Evolutionary conservation across 1,140 invertebrate species (phyloP), one percentile per base, ranked within the genome.

Genomic region (Bombus terrestris): DNA sequence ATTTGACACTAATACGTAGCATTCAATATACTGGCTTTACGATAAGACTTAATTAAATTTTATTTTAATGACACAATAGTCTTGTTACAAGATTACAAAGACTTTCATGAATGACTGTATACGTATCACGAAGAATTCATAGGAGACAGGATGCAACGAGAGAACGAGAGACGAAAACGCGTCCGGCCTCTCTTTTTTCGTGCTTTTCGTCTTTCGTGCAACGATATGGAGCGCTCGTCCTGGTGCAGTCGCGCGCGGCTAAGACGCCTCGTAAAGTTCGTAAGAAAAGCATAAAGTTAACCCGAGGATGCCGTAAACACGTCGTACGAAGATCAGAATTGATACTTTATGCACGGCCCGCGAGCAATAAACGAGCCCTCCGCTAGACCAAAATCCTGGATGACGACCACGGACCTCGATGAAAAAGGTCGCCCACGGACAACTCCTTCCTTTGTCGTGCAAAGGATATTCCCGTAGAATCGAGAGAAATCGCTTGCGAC

Each of bases 251-350:
- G 79, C 57, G 47, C 32, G 57, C 68, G 6, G 32, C 57, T 75
- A 77, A 83, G 81, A 75, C 41, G 85, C 69, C 81, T 90, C 88
- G 85, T 90, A 90, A 90, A 89, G 73, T 90, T 80, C 76, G 77
- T 81, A 83, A 74, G 85, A 84, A 90, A 89, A 85, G 82, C 81
- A 89, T 90, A 90, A 90, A 90, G 88, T 89, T 89, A 88, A 87
- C 76, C 85, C 72, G 53, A 39, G 59, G 74, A 69, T 59, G 62
- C 85, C 85, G 81, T 90, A 90, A 90, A 90, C 88, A 89, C 85
- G 76, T 86, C 88, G 88, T 86, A 87, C 72, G 68, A 35, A 84
- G 88, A 90, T 90, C 88, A 82, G 85, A 90, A 89, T 90, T 90
- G 88, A 90, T 90, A 90, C 88, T 90, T 90, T 89, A 90, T 86